Percentiles rank a stretch among this genome's conserved stretches.
phyloP scores from a whole-genome alignment of 2,797 vertebrate genomes.

The Discoglossus pictus region DNA sequence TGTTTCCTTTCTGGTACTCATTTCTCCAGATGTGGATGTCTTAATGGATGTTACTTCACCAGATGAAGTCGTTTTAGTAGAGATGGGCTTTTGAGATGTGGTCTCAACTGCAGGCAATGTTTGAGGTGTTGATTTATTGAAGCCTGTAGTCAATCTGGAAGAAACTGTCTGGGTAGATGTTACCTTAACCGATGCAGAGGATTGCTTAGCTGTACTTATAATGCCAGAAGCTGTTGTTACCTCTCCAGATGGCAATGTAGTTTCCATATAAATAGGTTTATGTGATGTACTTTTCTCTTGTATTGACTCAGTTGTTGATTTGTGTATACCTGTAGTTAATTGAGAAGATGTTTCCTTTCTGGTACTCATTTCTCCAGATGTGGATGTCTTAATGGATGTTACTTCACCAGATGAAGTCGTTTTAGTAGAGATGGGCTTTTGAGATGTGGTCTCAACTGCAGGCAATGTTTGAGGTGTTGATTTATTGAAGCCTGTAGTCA shows the following conservation, averaged over 20 bases:
- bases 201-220: too few relatives aligned
- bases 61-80: constrained; percentile 21
- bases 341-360: neutral
- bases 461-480: too few relatives aligned
- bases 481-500: too few relatives aligned
- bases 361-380: neutral
- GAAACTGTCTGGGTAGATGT: neutral
- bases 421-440: neutral
- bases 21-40: too few relatives aligned
- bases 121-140: neutral
- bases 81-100: neutral
- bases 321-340: neutral
- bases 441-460: neutral
- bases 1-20: too few relatives aligned
- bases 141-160: neutral
- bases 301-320: neutral
- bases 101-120: neutral
- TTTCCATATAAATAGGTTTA: neutral
- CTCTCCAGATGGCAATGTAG: too few relatives aligned
- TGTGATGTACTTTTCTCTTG: neutral
- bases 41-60: constrained; percentile 3
- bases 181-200: too few relatives aligned
- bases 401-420: constrained; percentile 4
- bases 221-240: too few relatives aligned
- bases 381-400: neutral